Conservation (phyloP, 2,888 invertebrate species). For the Parnassius apollo region DNA sequence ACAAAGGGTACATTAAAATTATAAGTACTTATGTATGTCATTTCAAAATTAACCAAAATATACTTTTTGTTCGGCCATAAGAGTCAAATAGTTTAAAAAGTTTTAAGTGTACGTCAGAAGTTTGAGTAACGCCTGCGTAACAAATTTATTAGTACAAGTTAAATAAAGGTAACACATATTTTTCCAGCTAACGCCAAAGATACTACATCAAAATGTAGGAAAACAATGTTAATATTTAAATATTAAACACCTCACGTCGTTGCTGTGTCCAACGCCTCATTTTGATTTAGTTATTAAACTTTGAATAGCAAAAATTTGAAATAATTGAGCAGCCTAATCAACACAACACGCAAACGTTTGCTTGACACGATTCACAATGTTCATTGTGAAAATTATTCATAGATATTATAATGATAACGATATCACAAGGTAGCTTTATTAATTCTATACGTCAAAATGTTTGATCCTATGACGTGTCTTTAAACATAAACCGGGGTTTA, state of each 20-base stretch:
- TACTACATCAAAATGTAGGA: conserved; percentile 2
- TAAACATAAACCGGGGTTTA: neutral
- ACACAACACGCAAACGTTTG: conserved; percentile 52
- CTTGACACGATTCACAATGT: conserved; percentile 53
- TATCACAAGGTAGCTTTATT: conserved; percentile 65
- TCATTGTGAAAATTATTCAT: conserved; percentile 66
- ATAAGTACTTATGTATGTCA: no score
- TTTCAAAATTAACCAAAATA: no score
- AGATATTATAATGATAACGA: conserved; percentile 73
- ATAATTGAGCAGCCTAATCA: neutral
- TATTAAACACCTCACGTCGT: conserved; percentile 50
- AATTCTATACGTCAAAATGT: conserved; percentile 32
- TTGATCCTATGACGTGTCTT: neutral
- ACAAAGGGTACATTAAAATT: no score
- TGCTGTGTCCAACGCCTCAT: conserved; percentile 63
- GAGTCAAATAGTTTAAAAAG: no score
- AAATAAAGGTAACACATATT: conserved; percentile 7
- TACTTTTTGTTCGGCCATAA: no score
- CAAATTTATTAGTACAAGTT: neutral
- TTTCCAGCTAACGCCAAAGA: conserved; percentile 10
- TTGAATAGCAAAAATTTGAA: neutral
- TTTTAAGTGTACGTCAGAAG: no score
- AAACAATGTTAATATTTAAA: conserved; percentile 12
- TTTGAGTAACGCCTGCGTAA: no score
- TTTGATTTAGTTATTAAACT: conserved; percentile 25